phyloP scores from a whole-genome alignment of 2,113 vertebrate species.

The Syngnathus floridae region DNA sequence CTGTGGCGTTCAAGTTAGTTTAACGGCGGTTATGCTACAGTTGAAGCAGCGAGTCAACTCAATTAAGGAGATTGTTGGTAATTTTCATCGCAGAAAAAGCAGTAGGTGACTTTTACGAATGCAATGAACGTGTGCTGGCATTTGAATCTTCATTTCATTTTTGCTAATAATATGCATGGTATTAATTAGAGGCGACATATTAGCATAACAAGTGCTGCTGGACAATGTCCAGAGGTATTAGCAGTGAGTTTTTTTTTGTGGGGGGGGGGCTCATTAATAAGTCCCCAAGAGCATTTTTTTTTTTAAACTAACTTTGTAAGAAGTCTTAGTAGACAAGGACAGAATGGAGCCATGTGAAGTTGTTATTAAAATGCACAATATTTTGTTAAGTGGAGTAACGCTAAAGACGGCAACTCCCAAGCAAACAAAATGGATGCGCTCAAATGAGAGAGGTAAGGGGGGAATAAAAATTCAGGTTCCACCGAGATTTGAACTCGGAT shows the following conservation, averaged over 20 bases:
- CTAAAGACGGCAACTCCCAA: background rate
- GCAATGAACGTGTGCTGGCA: conserved; percentile 67
- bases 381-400: background rate
- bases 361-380: background rate
- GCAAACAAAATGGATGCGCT: background rate
- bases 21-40: background rate
- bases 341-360: background rate
- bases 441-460: background rate
- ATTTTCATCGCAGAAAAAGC: conserved; percentile 44
- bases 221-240: conserved; percentile 62
- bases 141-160: conserved; percentile 61
- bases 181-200: conserved; percentile 71
- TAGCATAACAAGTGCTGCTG: conserved; percentile 69
- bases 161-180: conserved; percentile 71
- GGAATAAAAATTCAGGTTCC: conserved; percentile 52
- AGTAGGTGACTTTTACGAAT: conserved; percentile 44
- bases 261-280: conserved; percentile 54
- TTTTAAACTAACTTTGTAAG: conserved; percentile 57
- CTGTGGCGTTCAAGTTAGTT: background rate
- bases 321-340: background rate
- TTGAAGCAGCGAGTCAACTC: too few species aligned
- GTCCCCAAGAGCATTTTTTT: conserved; percentile 39
- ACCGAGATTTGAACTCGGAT: conserved; percentile 79
- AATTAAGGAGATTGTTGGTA: conserved; percentile 9
- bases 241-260: conserved; percentile 35